Evolutionary conservation across 2,797 vertebrate species (phyloP), one percentile per base, ranked within the genome.

Genomic region (Alcedo quadribrachys): DNA sequence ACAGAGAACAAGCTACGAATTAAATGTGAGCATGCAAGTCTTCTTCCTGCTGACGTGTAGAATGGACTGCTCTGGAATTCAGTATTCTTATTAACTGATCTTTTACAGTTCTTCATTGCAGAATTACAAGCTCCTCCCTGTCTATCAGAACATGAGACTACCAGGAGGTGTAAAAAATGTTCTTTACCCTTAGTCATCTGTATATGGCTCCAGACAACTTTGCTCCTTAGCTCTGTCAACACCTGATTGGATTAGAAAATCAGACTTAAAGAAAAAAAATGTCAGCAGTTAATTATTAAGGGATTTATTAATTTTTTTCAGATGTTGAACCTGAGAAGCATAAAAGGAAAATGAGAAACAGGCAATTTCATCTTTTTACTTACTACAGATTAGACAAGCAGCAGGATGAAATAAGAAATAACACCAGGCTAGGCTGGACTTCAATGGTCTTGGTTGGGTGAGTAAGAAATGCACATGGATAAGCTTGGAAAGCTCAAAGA

Each of bases 321-420:
- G 84, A 97, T 94, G 81, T 93, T 97, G 94, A 74, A 90, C 81
- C 89, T 95, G 87, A 97, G 93, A 97, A 96, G 73, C 71, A 78
- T 95, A 92, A 96, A 96, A 96, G 60, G 63, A 92, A 92, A 94
- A 94, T 88, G 68, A 95, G 83, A 96, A 97, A 94, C 85, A 89
- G 70, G 46, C 69, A 79, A 18, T 81, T 79, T 80, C 40, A 84
- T 71, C 33, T 86, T 94, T 85, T 62, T 87, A 63, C 60, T 96
- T 92, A 95, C 92, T 92, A 84, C n/a, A 85, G 71, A 63, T 79
- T 90, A 93, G 45, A 91, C 74, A 89, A 82, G 78, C 40, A 78
- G 27, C 50, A 73, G 30, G 16, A 70, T 19, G n/a, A 90, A 88
- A 93, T 25, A 83, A 87, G 86, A 96, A 91, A 85, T 66, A 70